These are phyloP conservation scores for Vanessa tameamea DNA, from an alignment of 1,140 invertebrate species.

Conservation along the genomic window DNA sequence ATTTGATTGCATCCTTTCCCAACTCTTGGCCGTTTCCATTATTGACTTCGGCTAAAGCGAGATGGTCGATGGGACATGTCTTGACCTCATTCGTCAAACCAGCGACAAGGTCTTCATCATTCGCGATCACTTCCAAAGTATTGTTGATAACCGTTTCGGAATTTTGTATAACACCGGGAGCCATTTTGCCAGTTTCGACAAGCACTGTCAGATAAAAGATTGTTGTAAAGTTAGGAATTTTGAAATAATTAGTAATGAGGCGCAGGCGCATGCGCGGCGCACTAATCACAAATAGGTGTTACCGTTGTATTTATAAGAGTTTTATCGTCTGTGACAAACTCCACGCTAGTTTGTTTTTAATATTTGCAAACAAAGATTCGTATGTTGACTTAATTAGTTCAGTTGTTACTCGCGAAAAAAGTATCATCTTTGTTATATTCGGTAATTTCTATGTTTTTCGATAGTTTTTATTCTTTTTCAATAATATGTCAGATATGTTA, in stretches of 20 bases:
- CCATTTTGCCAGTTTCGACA: constrained; percentile 52
- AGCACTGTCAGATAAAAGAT: constrained; percentile 17
- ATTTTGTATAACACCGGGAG: constrained; percentile 65
- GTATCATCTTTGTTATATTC: not conserved
- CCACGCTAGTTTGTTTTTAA: constrained; percentile 44
- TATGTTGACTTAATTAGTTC: constrained; percentile 36
- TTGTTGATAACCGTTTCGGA: constrained; percentile 55
- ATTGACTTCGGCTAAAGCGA: constrained; percentile 33
- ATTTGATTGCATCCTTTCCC: constrained; percentile 17
- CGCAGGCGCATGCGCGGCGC: constrained; percentile 49
- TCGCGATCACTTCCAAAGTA: constrained; percentile 45
- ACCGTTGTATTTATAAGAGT: constrained; percentile 69
- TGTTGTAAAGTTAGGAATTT: constrained; percentile 21
- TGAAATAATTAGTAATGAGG: constrained; percentile 39
- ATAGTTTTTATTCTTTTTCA: not conserved
- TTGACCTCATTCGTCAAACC: constrained; percentile 44
- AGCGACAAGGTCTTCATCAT: constrained; percentile 46
- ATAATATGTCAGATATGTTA: no score
- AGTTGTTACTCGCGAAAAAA: not conserved
- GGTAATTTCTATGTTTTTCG: not conserved
- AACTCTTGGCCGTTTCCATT: constrained; percentile 3
- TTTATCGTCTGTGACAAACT: constrained; percentile 58
- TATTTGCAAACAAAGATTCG: constrained; percentile 53
- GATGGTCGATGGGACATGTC: constrained; percentile 59
- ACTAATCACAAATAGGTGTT: constrained; percentile 60